A percentile compares a stretch with the other conserved stretches of the same genome.
phyloP scores from a whole-genome alignment of 1,140 invertebrate species.

The Anoplolepis gracilipes region DNA sequence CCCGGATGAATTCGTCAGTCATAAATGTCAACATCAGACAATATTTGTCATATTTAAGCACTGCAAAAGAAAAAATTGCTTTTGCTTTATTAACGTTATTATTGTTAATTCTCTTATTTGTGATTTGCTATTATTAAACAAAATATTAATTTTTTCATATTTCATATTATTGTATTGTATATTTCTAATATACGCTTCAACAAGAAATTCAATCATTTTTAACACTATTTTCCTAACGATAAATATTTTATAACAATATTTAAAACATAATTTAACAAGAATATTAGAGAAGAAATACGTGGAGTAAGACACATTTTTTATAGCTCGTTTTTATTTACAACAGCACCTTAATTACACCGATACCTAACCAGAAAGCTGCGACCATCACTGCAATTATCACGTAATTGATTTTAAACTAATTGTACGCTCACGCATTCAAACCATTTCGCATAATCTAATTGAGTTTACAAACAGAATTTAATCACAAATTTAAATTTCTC shows the following conservation, averaged over 20 bases:
- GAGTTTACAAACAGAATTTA: constrained; percentile 39
- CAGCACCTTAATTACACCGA: constrained; percentile 33
- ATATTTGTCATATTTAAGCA: constrained; percentile 34
- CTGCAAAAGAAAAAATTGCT: not conserved
- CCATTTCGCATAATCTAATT: constrained; percentile 32
- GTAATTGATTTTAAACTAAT: constrained; percentile 71
- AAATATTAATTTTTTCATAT: constrained; percentile 1
- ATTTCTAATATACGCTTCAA: not conserved
- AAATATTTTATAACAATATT: not conserved
- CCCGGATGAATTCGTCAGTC: not conserved
- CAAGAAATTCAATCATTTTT: not conserved
- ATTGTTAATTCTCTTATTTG: not conserved
- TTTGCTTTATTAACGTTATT: constrained; percentile 2
- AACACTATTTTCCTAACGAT: not conserved
- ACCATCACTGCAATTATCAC: constrained; percentile 26
- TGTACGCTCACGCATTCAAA: not conserved
- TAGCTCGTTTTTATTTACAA: constrained; percentile 15
- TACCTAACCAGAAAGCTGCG: constrained; percentile 29
- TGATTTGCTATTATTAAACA: not conserved
- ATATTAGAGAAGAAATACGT: not conserved
- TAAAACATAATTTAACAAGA: not conserved
- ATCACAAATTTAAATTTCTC: not conserved
- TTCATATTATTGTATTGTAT: too few species aligned
- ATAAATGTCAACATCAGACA: too few species aligned
- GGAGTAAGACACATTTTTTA: not conserved